Base-by-base conservation (phyloP, 1,140 invertebrate genomes). In the Saccostrea glomerata region DNA sequence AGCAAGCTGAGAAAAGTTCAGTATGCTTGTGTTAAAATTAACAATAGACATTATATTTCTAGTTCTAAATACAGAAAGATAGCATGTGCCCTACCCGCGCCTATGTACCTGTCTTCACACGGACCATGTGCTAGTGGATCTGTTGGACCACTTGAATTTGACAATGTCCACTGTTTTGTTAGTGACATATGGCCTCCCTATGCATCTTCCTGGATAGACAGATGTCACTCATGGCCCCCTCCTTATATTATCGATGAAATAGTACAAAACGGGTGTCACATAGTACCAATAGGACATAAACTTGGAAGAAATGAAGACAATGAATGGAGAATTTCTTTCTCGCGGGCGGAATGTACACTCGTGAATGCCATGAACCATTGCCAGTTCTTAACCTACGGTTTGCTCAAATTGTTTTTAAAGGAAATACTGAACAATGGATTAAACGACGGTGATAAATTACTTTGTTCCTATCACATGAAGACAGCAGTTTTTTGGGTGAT, bases 301-400 rank as follows among this genome's bases (percentile, higher is more conserved):
- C 30, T 36, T 36, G 30, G 30, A 2, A 36, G 30, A 36, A 36
- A 36, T 63, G 63, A 77, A n/a, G 20, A 85, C 11, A 40, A 66
- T 11, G 54, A 87, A 20, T 89, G 89, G 89, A 73, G 86, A 84
- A 86, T 89, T 25, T 89, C 89, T 17, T 89, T 89, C 70, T 87
- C 89, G 2, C 36, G 40, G 11, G 89, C 89, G 11, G 89, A 89
- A 58, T 82, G 82, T 6, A 40, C 11, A n/a, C 58, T 89, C 13
- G 54, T 86, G 1, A 30, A 86, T 54, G 20, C 86, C n/a, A 47
- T 89, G 15, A 89, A 82, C 20, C 86, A 89, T 20, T 85, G n/a
- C 15, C 89, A 89, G 40, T 55, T 87, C 9, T 20, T 87, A 7
- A 56, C 23, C n/a, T 89, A 89, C 36, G 86, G 66, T 58, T 23